Evolutionary conservation across 92 coral and sea anemone genomes (phyloP).

Genomic region (Zoanthus gigantus): DNA sequence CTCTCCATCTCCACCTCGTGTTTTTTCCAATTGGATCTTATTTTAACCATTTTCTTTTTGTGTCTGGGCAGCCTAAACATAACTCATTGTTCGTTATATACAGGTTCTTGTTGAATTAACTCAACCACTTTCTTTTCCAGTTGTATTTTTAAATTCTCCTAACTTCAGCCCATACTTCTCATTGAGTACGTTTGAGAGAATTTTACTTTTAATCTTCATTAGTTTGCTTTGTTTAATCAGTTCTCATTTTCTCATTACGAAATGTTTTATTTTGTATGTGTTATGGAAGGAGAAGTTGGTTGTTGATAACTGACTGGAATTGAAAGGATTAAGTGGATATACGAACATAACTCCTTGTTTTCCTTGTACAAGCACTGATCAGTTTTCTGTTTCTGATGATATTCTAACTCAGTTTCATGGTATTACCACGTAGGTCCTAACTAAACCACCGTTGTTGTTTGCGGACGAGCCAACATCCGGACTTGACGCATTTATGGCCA

Average conservation of each 20-base stretch:
- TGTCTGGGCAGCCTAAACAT: no score
- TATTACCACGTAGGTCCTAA: slow-evolving; percentile 58
- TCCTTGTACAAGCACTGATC: slow-evolving; percentile 58
- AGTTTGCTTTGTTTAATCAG: no score
- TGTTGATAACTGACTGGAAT: no score
- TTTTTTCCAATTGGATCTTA: neutral
- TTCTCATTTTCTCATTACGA: no score
- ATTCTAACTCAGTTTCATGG: neutral
- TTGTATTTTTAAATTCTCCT: no score
- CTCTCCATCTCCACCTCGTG: neutral
- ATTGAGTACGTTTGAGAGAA: no score
- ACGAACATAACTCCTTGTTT: neutral
- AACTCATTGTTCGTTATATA: no score
- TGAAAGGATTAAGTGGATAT: neutral
- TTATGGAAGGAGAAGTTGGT: no score
- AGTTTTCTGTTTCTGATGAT: slow-evolving; percentile 63
- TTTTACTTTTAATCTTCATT: no score
- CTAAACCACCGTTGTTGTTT: slow-evolving; percentile 82
- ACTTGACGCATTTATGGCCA: slow-evolving; percentile 88
- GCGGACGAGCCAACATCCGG: slow-evolving; percentile 96
- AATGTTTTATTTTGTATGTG: no score
- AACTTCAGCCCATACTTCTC: no score
- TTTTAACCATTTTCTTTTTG: neutral
- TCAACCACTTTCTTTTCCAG: neutral
- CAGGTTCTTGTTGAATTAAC: neutral